A percentile compares a stretch with the other conserved stretches of the same genome.
Conservation (phyloP, 1,140 invertebrate genomes). For the Tigriopus japonicus region DNA sequence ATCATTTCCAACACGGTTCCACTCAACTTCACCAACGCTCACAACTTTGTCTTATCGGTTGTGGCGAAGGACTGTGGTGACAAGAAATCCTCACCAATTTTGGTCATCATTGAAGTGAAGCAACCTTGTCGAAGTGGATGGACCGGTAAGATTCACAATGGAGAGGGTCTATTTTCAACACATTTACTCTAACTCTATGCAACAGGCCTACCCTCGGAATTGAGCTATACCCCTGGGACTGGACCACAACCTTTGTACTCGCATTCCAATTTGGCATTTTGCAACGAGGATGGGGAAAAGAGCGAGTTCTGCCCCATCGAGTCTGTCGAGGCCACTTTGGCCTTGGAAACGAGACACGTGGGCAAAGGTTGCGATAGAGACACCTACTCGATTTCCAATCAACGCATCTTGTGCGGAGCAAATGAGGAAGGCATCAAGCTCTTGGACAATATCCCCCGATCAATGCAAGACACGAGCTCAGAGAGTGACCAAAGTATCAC, state of each 20-base stretch:
- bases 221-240: conserved; percentile 71
- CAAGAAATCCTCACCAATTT: conserved; percentile 59
- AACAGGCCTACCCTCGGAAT: conserved; percentile 57
- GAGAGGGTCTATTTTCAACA: background rate
- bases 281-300: conserved; percentile 23
- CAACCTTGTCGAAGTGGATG: conserved; percentile 49
- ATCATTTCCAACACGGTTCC: conserved; percentile 75
- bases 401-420: conserved; percentile 68
- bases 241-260: conserved; percentile 61
- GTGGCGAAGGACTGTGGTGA: conserved; percentile 92
- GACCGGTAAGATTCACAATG: conserved; percentile 38
- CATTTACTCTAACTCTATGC: conserved; percentile 2
- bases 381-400: conserved; percentile 67
- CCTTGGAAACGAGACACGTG: conserved; percentile 57
- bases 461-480: conserved; percentile 43
- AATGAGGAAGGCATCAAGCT: conserved; percentile 52
- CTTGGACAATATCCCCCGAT: conserved; percentile 63
- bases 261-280: conserved; percentile 62
- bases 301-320: too few relatives aligned
- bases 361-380: conserved; percentile 76
- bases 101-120: conserved; percentile 82
- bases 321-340: conserved; percentile 22
- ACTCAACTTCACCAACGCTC: conserved; percentile 68
- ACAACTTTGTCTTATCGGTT: conserved; percentile 88
- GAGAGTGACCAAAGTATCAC: conserved; percentile 28